Conservation (phyloP, 2,113 vertebrate species). For the Tamias sibiricus region DNA sequence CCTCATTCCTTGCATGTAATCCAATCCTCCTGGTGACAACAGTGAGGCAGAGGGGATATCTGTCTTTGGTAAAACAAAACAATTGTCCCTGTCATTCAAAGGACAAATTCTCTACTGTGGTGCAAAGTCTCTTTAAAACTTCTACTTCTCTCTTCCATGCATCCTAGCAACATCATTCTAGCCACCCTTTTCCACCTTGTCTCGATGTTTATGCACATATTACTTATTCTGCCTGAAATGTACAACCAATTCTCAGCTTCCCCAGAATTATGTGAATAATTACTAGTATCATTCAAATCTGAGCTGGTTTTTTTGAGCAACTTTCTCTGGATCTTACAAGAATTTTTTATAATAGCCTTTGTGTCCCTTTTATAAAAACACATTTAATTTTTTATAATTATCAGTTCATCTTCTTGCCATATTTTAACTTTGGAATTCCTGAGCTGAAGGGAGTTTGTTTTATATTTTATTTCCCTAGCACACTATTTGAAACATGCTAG, state of each 20-base stretch:
- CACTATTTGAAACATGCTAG: neutral
- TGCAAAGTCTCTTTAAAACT: neutral
- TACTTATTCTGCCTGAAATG: neutral
- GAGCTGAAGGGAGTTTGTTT: neutral
- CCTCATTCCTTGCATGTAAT: neutral
- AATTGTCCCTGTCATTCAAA: neutral
- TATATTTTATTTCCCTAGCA: neutral
- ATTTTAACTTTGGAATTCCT: neutral
- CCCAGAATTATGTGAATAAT: neutral
- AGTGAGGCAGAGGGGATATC: neutral
- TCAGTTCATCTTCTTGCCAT: neutral
- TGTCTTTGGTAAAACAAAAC: conserved; percentile 42
- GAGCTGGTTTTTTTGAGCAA: neutral
- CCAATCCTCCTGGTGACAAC: neutral
- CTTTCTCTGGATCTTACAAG: neutral
- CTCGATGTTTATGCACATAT: neutral
- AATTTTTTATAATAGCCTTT: neutral
- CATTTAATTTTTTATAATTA: neutral
- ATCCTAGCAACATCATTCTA: neutral
- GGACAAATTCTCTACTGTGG: neutral
- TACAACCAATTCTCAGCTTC: neutral
- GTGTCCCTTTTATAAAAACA: neutral
- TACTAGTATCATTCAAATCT: neutral
- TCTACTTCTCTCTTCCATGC: neutral
- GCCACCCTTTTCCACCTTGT: neutral